Conservation (phyloP, 2,888 invertebrate genomes). For the Plutella xylostella region DNA sequence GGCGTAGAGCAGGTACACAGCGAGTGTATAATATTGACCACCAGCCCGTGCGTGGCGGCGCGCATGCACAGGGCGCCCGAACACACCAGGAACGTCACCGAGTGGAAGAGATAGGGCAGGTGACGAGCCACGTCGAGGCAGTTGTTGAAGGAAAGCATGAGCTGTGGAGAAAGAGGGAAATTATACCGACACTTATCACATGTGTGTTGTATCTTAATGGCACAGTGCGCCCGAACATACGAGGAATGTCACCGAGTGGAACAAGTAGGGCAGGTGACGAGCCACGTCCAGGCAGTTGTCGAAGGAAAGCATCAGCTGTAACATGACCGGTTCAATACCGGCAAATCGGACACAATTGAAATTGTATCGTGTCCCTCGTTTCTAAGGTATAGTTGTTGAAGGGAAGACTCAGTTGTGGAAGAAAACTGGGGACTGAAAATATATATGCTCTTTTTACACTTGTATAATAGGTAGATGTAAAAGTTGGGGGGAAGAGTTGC, state of each 20-base stretch:
- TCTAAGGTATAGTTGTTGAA: not conserved
- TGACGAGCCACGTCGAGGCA: conserved; percentile 96
- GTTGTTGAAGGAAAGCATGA: conserved; percentile 99
- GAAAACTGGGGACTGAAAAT: too few relatives aligned
- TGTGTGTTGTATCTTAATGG: too few relatives aligned
- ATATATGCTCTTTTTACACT: too few relatives aligned
- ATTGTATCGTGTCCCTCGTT: too few relatives aligned
- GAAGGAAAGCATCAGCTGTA: conserved; percentile 93
- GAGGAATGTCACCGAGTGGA: conserved; percentile 96
- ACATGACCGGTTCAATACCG: too few relatives aligned
- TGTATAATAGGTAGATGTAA: too few relatives aligned
- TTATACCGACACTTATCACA: too few relatives aligned
- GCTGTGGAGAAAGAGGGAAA: too few relatives aligned
- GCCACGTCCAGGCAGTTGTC: conserved; percentile 98
- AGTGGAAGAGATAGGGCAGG: conserved; percentile 96
- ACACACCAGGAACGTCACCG: conserved; percentile 95
- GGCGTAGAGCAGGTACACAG: conserved; percentile 97
- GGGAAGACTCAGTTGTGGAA: too few relatives aligned
- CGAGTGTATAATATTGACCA: conserved; percentile 98
- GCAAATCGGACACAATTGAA: too few relatives aligned
- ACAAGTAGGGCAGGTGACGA: conserved; percentile 94
- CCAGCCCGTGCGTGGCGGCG: conserved; percentile 96
- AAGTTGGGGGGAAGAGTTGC: too few relatives aligned
- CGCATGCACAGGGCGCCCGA: conserved; percentile 96
- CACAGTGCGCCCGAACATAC: conserved; percentile 96